Evolutionary conservation across 2,113 vertebrate genomes (phyloP).

Genomic region (Condylura cristata): DNA sequence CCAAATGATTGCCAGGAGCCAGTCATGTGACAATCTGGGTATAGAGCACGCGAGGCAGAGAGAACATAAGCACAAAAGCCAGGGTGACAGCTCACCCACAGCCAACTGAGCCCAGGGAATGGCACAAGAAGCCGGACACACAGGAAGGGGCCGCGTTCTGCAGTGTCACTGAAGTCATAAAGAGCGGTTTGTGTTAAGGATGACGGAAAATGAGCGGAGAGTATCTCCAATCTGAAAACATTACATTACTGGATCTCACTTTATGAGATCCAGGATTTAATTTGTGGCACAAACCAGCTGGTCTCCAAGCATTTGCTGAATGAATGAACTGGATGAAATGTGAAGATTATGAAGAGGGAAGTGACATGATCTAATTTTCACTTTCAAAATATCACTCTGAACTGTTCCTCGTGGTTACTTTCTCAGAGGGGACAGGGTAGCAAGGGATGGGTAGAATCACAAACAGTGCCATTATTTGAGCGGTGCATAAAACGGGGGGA

Average conservation of each 20-base stretch:
- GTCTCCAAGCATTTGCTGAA: not conserved
- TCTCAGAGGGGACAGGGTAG: not conserved
- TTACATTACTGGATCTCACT: not conserved
- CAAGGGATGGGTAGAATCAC: not conserved
- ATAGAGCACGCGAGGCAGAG: not conserved
- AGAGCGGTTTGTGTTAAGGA: not conserved
- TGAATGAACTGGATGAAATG: not conserved
- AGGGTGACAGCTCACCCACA: not conserved
- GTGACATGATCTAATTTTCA: constrained; percentile 5
- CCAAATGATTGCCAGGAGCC: not conserved
- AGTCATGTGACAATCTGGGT: not conserved
- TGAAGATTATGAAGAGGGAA: not conserved
- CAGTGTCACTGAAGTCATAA: not conserved
- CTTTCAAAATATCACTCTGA: constrained; percentile 8
- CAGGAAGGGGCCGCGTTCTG: not conserved
- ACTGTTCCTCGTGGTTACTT: not conserved
- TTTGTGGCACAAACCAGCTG: not conserved
- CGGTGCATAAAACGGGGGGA: not conserved
- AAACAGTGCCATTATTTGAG: not conserved
- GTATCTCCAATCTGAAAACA: not conserved
- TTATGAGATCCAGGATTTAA: not conserved
- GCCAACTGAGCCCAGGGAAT: not conserved
- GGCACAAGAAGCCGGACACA: not conserved
- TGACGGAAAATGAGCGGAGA: not conserved
- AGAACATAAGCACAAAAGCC: not conserved